Evolutionary conservation across 1,140 invertebrate genomes (phyloP), one percentile per base, ranked within the genome.

Genomic region (Neodiprion pinetum): DNA sequence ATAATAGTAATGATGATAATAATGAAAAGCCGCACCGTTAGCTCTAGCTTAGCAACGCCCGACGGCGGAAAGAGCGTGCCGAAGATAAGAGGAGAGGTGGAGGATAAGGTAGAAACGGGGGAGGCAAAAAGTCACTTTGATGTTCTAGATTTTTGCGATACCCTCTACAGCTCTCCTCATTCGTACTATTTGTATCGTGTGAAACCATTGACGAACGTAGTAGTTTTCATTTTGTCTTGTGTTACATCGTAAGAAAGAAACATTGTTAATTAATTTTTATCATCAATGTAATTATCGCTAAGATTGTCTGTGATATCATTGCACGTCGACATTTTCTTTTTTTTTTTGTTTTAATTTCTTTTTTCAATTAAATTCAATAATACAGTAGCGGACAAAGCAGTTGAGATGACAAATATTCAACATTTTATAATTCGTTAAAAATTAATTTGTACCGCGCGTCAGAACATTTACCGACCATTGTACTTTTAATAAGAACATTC

Each of bases 11-110:
- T 40, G 5, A 61, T 17, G 9, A 9, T 61, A 61, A 61, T 61
- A 61, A 61, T 9, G 7, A 14, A 61, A 40, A 12, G 66, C 47
- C 80, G 80, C 76, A 85, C 84, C 82, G 83, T 85, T 85, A 85
- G 76, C 76, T 81, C 80, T 78, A 79, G 83, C 84, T 76, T 84
- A 81, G 82, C 78, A 82, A 84, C 78, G n/a, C 53, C 53, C 11
- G 53, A 7, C 53, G 9, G n/a, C 53, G 11, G 11, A 17, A 61
- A 61, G 53, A 40, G 5, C 7, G n/a, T 8, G 53, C 11, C 11
- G n/a, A 9, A 61, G 53, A 61, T 12, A 61, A 17, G 9, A n/a
- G n/a, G 50, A 61, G 7, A 40, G 28, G 28, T 40, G 28, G 28
- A 40, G 28, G 28, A 40, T 1, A 40, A 40, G 28, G 28, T 40